Conservation (phyloP, 2,797 vertebrate genomes). For the Notamacropus eugenii region DNA sequence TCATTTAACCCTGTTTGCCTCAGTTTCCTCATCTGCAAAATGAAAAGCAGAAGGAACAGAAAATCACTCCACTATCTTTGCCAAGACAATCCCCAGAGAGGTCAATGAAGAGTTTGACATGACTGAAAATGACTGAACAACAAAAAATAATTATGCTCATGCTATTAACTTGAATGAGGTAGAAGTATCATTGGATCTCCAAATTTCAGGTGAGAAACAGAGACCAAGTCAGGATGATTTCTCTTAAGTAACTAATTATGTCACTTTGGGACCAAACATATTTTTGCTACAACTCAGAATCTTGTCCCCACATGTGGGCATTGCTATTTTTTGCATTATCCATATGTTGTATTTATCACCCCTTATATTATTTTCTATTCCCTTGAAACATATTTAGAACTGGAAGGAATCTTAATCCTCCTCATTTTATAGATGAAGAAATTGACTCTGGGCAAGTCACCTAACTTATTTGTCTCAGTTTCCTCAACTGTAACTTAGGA, state of each 20-base stretch:
- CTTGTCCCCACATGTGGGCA: not conserved
- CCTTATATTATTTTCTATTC: not conserved
- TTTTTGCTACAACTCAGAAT: constrained; percentile 19
- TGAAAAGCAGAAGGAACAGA: not conserved
- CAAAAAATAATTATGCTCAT: not conserved
- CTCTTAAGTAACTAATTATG: not conserved
- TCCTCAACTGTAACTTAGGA: not conserved
- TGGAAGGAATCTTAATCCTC: not conserved
- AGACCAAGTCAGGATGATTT: not conserved
- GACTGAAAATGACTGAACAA: not conserved
- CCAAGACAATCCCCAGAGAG: not conserved
- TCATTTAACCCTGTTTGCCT: not conserved
- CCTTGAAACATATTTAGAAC: not conserved
- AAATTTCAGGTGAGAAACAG: constrained; percentile 27
- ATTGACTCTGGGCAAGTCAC: not conserved
- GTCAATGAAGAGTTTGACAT: not conserved
- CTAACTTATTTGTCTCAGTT: not conserved
- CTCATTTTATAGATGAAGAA: not conserved
- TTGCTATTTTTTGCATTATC: not conserved
- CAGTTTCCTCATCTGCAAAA: not conserved
- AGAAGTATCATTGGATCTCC: not conserved
- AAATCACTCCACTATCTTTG: not conserved
- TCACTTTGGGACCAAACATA: not conserved
- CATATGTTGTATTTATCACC: not conserved
- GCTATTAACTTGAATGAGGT: not conserved